A percentile compares a stretch with the other conserved stretches of the same genome.
phyloP scores from a whole-genome alignment of 2,113 vertebrate species.

The Megaptera novaeangliae region DNA sequence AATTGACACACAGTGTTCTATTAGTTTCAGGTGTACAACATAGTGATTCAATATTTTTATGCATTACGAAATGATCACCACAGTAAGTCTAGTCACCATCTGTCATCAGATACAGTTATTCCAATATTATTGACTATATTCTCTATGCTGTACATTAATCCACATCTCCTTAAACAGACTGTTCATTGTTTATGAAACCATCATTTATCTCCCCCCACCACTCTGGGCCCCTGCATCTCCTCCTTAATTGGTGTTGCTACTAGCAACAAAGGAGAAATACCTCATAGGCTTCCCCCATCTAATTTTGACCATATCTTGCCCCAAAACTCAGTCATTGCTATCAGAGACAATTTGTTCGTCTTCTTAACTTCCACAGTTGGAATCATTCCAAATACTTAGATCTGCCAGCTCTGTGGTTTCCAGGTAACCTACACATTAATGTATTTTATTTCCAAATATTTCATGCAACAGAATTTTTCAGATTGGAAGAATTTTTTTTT shows the following conservation, averaged over 20 bases:
- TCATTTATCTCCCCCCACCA: not conserved
- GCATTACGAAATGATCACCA: not conserved
- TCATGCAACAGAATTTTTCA: slow-evolving; percentile 19
- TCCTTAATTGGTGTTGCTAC: not conserved
- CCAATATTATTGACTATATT: not conserved
- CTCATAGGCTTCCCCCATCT: not conserved
- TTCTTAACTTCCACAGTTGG: not conserved
- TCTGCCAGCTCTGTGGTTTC: not conserved
- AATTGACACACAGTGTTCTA: not conserved
- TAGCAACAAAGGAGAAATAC: not conserved
- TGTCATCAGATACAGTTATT: not conserved
- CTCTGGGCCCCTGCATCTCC: not conserved
- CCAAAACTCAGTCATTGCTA: not conserved
- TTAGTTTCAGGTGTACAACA: not conserved
- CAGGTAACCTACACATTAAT: not conserved
- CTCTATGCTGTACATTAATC: not conserved
- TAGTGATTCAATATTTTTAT: not conserved
- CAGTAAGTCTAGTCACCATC: not conserved
- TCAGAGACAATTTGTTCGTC: not conserved
- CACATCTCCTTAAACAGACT: not conserved
- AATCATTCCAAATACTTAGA: slow-evolving; percentile 6
- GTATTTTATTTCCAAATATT: not conserved
- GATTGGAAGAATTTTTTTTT: not conserved
- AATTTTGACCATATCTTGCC: not conserved
- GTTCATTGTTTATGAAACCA: not conserved